phyloP scores from a whole-genome alignment of 2,797 vertebrate genomes.

The Alosa sapidissima region DNA sequence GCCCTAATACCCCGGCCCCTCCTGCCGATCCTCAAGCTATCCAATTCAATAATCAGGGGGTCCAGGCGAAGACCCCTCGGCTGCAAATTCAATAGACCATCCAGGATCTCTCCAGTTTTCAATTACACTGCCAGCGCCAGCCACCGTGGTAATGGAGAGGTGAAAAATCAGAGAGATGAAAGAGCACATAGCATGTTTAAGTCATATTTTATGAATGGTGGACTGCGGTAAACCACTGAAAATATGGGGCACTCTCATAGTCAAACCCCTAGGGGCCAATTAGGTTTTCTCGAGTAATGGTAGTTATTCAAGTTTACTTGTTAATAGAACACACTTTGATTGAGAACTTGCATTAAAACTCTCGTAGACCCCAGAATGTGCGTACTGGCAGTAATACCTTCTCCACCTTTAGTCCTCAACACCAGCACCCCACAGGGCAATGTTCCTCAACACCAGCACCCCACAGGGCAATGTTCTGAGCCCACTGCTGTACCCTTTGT shows the following conservation, averaged over 20 bases:
- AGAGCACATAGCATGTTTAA: slow-evolving; percentile 8
- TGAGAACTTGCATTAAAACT: neutral
- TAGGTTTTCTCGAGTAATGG: neutral
- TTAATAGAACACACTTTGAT: neutral
- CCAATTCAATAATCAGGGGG: slow-evolving; percentile 32
- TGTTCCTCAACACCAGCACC: too few relatives aligned
- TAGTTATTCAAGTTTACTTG: neutral
- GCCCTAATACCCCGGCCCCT: slow-evolving; percentile 33
- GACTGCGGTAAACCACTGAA: neutral
- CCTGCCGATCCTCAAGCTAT: slow-evolving; percentile 24
- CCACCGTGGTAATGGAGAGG: neutral
- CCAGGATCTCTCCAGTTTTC: slow-evolving; percentile 25
- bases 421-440: too few relatives aligned
- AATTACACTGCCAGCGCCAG: slow-evolving; percentile 20
- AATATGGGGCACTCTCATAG: neutral
- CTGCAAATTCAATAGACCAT: slow-evolving; percentile 32
- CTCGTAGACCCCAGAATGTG: too few relatives aligned
- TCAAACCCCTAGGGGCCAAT: neutral
- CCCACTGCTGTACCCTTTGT: too few relatives aligned
- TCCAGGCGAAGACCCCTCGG: neutral
- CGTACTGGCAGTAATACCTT: too few relatives aligned
- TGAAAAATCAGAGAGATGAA: neutral
- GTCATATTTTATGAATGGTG: slow-evolving; percentile 6
- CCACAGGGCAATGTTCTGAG: too few relatives aligned
- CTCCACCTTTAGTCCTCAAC: too few relatives aligned